Conservation (phyloP, 2,797 vertebrate species). For the Megaceryle alcyon region DNA sequence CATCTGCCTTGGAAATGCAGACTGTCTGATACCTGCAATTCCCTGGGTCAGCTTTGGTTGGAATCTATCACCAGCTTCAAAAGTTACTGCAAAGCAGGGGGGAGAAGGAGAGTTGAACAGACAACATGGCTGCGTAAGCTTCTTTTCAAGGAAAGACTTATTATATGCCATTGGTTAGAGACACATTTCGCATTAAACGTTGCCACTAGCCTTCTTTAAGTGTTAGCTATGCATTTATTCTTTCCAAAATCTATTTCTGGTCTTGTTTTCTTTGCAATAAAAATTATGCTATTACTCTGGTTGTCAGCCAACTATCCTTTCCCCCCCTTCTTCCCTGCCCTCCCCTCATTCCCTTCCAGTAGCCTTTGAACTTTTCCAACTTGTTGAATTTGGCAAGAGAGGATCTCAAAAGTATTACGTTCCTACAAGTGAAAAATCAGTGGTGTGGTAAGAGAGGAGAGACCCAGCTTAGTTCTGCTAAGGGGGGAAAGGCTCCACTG, state of each 20-base stretch:
- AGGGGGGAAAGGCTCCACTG: not conserved
- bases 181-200: not conserved
- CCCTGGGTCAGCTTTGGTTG: not conserved
- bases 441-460: not conserved
- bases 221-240: not conserved
- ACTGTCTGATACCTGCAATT: not conserved
- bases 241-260: constrained; percentile 40
- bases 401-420: not conserved
- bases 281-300: constrained; percentile 7
- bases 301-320: constrained; percentile 8
- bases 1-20: not conserved
- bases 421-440: not conserved
- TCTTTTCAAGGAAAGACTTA: not conserved
- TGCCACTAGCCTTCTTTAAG: not conserved
- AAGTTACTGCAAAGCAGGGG: not conserved
- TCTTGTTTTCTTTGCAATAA: constrained; percentile 49
- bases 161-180: not conserved
- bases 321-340: not conserved
- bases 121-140: not conserved
- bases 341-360: not conserved
- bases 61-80: not conserved
- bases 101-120: not conserved
- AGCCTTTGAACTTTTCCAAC: constrained; percentile 42
- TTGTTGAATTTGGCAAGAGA: constrained; percentile 35
- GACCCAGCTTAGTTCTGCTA: not conserved